Conservation (phyloP, 2,797 vertebrate species). For the Capromys pilorides region DNA sequence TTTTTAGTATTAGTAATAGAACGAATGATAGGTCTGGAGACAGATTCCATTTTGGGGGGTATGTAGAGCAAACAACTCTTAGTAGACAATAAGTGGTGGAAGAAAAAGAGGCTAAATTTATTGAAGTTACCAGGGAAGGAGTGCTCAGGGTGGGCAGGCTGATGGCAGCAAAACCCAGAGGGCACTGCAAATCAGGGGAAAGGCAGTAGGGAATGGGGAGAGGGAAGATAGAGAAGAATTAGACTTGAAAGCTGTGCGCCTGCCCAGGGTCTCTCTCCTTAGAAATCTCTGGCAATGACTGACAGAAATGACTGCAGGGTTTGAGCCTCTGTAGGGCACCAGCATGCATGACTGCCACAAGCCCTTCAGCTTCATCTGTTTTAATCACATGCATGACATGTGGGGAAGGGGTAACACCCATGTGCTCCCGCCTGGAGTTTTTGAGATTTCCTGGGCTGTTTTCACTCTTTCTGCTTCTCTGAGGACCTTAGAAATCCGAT, state of each 20-base stretch:
- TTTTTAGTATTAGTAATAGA: not conserved
- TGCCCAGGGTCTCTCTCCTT: not conserved
- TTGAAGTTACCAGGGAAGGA: not conserved
- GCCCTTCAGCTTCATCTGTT: not conserved
- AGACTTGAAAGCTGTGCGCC: not conserved
- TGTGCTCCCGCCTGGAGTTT: not conserved
- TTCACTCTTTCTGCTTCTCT: not conserved
- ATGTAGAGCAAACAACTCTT: not conserved
- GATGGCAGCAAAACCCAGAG: not conserved
- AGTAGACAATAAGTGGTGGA: not conserved
- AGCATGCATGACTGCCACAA: not conserved
- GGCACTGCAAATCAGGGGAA: not conserved
- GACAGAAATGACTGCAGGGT: not conserved
- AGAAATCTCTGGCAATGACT: not conserved
- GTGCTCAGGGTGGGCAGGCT: not conserved
- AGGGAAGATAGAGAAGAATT: not conserved
- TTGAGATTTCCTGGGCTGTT: not conserved
- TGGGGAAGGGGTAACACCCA: not conserved
- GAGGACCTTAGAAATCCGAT: not conserved
- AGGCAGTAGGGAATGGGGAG: not conserved
- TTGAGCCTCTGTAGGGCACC: not conserved
- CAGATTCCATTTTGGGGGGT: not conserved
- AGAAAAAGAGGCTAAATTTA: not conserved
- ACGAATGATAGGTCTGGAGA: not conserved
- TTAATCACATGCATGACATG: not conserved